Conservation (phyloP, 2,888 invertebrate genomes). For the Liposcelis brunnea region DNA sequence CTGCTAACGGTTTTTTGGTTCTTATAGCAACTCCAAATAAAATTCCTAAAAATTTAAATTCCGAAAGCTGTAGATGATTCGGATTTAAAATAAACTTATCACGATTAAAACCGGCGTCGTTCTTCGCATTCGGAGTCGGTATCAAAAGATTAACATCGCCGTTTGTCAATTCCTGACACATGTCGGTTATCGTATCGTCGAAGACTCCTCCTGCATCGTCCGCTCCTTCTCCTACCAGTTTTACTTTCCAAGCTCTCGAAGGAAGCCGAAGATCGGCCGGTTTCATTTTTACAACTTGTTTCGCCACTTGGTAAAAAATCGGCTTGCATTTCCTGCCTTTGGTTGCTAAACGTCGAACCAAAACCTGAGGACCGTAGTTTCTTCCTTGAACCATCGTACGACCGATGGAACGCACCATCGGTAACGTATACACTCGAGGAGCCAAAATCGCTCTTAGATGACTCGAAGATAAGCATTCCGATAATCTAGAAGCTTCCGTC, state of each 20-base stretch:
- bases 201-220: conserved; percentile 53
- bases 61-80: conserved; percentile 33
- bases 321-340: conserved; percentile 38
- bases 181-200: conserved; percentile 49
- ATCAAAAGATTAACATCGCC: conserved; percentile 38
- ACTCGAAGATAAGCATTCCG: conserved; percentile 22
- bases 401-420: conserved; percentile 42
- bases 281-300: conserved; percentile 40
- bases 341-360: conserved; percentile 38
- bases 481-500: neutral
- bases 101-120: conserved; percentile 41
- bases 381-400: conserved; percentile 47
- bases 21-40: conserved; percentile 44
- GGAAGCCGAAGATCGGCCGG: conserved; percentile 39
- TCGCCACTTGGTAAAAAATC: conserved; percentile 42
- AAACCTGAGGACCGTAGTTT: conserved; percentile 46
- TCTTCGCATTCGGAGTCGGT: conserved; percentile 41
- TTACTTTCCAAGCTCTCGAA: conserved; percentile 46
- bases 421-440: conserved; percentile 40
- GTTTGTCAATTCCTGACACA: conserved; percentile 43
- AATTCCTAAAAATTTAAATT: conserved; percentile 43
- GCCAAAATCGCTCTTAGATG: conserved; percentile 35
- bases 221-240: conserved; percentile 45
- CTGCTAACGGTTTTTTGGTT: conserved; percentile 45
- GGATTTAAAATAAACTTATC: conserved; percentile 44